Conservation (phyloP, 1,140 invertebrate species). For the Lasioglossum albipes region DNA sequence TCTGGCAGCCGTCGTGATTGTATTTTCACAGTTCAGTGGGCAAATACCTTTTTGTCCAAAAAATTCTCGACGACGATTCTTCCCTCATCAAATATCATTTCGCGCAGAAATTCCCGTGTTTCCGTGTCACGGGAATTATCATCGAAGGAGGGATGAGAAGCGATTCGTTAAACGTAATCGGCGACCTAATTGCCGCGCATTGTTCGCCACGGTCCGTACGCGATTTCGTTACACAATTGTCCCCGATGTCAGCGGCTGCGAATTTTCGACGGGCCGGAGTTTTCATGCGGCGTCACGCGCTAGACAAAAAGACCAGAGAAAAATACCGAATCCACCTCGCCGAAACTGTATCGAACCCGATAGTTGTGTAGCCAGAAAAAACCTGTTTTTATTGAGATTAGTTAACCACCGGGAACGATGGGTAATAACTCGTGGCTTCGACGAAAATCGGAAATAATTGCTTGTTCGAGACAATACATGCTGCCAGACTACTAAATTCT, state of each 20-base stretch:
- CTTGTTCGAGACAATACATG: no score
- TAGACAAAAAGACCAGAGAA: neutral
- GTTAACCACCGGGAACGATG: no score
- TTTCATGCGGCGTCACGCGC: neutral
- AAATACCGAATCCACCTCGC: neutral
- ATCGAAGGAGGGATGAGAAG: conserved; percentile 23
- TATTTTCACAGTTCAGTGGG: neutral
- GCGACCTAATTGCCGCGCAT: conserved; percentile 65
- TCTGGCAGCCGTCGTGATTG: no score
- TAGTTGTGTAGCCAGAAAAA: neutral
- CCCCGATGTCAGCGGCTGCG: conserved; percentile 49
- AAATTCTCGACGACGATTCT: neutral
- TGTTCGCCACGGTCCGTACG: conserved; percentile 49
- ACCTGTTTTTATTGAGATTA: neutral
- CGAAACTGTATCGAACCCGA: conserved; percentile 3
- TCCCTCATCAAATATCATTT: neutral
- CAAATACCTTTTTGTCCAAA: no score
- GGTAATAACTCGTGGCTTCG: neutral
- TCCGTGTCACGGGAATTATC: conserved; percentile 14
- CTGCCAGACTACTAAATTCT: no score
- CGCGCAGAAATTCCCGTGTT: neutral
- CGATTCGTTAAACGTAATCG: conserved; percentile 64
- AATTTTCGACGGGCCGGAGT: conserved; percentile 41
- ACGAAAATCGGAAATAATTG: no score
- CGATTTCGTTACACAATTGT: conserved; percentile 59